Conservation (phyloP, 2,797 vertebrate species). For the Girardinus metallicus region DNA sequence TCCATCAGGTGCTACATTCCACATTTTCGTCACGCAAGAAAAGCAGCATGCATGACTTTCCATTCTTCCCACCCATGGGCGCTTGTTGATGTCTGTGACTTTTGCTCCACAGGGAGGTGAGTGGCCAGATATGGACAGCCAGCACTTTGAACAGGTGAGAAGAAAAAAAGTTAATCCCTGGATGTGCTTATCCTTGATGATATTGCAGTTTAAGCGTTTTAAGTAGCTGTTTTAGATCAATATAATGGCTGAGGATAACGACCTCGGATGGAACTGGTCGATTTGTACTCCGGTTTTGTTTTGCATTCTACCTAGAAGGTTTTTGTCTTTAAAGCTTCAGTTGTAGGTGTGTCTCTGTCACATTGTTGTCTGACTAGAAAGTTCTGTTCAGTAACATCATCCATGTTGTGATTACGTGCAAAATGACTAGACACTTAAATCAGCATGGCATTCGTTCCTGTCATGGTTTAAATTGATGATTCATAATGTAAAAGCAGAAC, state of each 20-base stretch:
- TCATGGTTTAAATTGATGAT: background rate
- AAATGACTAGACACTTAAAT: background rate
- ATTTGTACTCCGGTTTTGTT: conserved; percentile 19
- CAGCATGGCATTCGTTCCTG: background rate
- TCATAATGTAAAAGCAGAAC: background rate
- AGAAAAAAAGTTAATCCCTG: background rate
- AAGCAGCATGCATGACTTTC: background rate
- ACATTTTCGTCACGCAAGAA: background rate
- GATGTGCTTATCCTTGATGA: background rate
- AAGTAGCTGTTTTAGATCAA: background rate
- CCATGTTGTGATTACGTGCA: background rate
- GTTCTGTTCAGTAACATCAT: conserved; percentile 10
- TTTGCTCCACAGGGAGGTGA: conserved; percentile 26
- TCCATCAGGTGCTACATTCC: background rate
- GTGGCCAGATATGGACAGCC: conserved; percentile 4
- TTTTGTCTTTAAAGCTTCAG: background rate
- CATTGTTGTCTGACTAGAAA: conserved; percentile 2
- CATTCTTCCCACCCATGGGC: background rate
- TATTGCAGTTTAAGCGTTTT: background rate
- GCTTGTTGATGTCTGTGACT: background rate
- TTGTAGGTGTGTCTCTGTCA: conserved; percentile 1
- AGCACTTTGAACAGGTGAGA: conserved; percentile 34
- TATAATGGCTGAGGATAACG: background rate
- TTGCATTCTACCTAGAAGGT: background rate
- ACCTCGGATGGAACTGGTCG: background rate